These are phyloP conservation scores for Tetramorium simillimum DNA, from an alignment of 1,140 invertebrate species.

Conservation along the genomic window DNA sequence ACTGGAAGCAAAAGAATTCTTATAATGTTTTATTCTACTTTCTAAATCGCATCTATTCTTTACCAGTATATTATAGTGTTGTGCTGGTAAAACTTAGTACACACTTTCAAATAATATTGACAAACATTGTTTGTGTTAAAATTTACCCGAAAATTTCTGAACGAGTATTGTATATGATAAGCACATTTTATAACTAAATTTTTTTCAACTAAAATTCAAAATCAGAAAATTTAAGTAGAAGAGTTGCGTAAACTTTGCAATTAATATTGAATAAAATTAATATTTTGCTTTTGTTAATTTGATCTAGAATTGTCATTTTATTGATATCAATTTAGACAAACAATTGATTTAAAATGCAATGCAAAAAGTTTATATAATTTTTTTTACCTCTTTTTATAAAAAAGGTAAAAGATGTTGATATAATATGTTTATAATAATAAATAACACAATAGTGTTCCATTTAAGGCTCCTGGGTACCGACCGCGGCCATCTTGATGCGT, in stretches of 20 bases:
- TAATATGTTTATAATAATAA: not conserved
- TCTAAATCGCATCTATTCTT: not conserved
- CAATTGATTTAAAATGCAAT: not conserved
- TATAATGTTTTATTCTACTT: conserved; percentile 28
- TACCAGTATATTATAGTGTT: not conserved
- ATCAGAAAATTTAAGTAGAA: not conserved
- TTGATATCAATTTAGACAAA: not conserved
- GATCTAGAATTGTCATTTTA: not conserved
- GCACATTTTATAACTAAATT: not conserved
- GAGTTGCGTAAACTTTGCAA: not conserved
- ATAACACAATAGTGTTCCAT: not conserved
- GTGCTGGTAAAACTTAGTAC: not conserved
- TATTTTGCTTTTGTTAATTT: not conserved
- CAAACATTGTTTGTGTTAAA: conserved; percentile 21
- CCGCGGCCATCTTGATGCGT: too few relatives aligned
- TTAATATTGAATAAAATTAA: not conserved
- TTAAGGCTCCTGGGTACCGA: too few relatives aligned
- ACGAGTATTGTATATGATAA: not conserved
- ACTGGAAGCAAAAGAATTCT: not conserved
- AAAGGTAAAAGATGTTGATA: not conserved
- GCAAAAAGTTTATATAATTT: not conserved
- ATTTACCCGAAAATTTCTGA: not conserved
- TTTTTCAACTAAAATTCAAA: not conserved
- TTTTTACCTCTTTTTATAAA: not conserved
- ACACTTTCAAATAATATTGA: conserved; percentile 32